Evolutionary conservation across 2,797 vertebrate genomes (phyloP).

Genomic region (Lithobates pipiens): DNA sequence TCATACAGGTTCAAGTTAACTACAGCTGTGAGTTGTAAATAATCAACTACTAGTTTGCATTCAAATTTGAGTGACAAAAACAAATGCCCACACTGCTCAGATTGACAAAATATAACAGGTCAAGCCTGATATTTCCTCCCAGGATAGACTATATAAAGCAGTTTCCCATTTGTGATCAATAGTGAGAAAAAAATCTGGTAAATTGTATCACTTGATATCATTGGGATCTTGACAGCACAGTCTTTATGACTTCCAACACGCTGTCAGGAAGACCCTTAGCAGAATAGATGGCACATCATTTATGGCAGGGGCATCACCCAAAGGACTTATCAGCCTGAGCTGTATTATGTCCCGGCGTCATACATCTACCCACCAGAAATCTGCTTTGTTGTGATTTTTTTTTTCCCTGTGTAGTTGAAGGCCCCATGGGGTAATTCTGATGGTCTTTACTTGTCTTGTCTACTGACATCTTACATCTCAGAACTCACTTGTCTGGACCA

Average conservation of each 20-base stretch:
- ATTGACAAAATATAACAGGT: background rate
- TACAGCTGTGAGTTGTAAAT: too few relatives aligned
- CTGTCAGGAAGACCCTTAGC: background rate
- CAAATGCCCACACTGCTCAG: background rate
- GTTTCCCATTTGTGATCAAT: background rate
- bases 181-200: background rate
- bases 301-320: constrained; percentile 23
- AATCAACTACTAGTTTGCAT: too few relatives aligned
- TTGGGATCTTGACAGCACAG: background rate
- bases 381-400: background rate
- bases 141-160: background rate
- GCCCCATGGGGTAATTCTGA: background rate
- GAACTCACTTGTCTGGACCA: background rate
- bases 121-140: background rate
- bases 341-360: background rate
- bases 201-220: constrained; percentile 6
- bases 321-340: background rate
- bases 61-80: background rate
- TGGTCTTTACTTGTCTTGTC: constrained; percentile 40
- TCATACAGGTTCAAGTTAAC: too few relatives aligned
- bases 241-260: background rate
- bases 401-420: background rate
- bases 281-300: background rate
- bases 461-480: constrained; percentile 39
- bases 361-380: background rate